Conservation (phyloP, 2,113 vertebrate genomes). For the Rousettus leschenaultii region DNA sequence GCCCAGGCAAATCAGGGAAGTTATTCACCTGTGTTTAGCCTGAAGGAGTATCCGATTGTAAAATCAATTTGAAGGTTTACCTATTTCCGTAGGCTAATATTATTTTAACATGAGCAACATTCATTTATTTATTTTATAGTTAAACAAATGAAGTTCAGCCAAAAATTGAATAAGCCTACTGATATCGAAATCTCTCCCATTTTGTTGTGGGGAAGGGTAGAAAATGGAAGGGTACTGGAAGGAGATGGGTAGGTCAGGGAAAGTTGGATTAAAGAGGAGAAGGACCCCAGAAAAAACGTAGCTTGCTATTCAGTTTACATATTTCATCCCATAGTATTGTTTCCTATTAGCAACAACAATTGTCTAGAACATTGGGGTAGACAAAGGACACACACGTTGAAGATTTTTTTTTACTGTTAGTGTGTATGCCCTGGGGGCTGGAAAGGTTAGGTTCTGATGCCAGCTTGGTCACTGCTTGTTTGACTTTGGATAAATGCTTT, state of each 20-base stretch:
- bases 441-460: neutral
- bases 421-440: neutral
- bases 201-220: neutral
- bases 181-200: neutral
- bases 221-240: neutral
- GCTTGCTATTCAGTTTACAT: neutral
- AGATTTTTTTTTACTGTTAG: neutral
- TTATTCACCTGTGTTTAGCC: neutral
- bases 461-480: neutral
- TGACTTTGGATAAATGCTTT: neutral
- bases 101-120: neutral
- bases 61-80: neutral
- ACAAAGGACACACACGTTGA: neutral
- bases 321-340: neutral
- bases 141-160: neutral
- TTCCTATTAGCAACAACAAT: neutral
- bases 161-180: neutral
- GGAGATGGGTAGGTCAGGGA: neutral
- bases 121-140: neutral
- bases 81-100: neutral
- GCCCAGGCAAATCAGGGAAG: neutral
- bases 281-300: neutral
- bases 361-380: neutral
- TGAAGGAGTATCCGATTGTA: neutral
- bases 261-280: neutral